phyloP scores from a whole-genome alignment of 1,140 invertebrate species.

The Agrypnia vestita region DNA sequence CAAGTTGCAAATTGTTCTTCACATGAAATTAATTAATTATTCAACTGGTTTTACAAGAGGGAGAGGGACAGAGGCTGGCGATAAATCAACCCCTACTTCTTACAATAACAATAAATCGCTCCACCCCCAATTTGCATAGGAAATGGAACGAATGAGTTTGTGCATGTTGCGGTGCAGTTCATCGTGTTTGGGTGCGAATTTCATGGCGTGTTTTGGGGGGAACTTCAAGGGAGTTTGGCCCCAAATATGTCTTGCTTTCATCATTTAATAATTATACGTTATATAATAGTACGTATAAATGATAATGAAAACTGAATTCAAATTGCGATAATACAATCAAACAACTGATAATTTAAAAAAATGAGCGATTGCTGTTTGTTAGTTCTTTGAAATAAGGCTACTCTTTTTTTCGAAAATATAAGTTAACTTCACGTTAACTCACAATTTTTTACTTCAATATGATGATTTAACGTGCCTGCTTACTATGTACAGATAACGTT shows the following conservation, averaged over 20 bases:
- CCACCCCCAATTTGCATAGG: constrained; percentile 18
- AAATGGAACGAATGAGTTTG: constrained; percentile 1
- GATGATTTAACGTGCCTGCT: too few relatives aligned
- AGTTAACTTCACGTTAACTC: too few relatives aligned
- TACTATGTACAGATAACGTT: too few relatives aligned
- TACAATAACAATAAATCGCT: constrained; percentile 26
- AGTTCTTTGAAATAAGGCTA: too few relatives aligned
- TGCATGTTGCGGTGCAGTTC: constrained; percentile 9
- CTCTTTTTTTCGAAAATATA: too few relatives aligned
- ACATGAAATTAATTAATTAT: neutral
- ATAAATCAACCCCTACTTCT: neutral
- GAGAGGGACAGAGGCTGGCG: too few relatives aligned
- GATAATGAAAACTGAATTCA: neutral
- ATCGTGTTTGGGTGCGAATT: neutral
- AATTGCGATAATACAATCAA: neutral
- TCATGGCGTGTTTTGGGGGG: neutral
- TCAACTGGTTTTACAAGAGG: too few relatives aligned
- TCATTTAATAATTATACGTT: neutral
- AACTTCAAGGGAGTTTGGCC: neutral
- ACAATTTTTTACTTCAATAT: too few relatives aligned
- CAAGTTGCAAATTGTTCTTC: constrained; percentile 9
- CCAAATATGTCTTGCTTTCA: constrained; percentile 1
- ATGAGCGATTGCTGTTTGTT: too few relatives aligned
- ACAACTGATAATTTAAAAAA: too few relatives aligned
- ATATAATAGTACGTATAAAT: neutral